phyloP scores from a whole-genome alignment of 1,140 invertebrate species.

The Aphelinus certus region DNA sequence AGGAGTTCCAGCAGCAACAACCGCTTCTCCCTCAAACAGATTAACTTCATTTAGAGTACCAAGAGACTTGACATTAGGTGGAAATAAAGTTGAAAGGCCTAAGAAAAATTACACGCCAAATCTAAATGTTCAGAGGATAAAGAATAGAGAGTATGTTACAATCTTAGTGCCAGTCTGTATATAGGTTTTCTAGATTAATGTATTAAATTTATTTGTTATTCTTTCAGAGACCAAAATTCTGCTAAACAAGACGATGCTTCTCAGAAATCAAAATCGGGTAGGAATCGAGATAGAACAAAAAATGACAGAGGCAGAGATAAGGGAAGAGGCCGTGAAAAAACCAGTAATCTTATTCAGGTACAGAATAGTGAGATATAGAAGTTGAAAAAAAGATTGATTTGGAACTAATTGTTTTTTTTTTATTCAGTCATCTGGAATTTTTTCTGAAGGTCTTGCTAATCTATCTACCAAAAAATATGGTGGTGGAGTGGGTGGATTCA shows the following conservation, averaged over 20 bases:
- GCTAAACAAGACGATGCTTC: conserved; percentile 40
- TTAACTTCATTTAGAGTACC: conserved; percentile 58
- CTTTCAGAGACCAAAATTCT: conserved; percentile 47
- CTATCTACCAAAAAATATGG: conserved; percentile 34
- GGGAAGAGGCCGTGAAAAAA: conserved; percentile 46
- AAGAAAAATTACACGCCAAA: conserved; percentile 60
- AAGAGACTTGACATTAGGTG: conserved; percentile 58
- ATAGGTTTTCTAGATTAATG: neutral
- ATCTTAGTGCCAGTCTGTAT: neutral
- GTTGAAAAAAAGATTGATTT: no score
- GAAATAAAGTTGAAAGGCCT: conserved; percentile 56
- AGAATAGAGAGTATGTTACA: conserved; percentile 57
- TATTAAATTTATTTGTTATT: conserved; percentile 1
- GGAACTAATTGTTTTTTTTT: neutral
- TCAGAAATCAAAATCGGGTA: conserved; percentile 10
- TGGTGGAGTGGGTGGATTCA: conserved; percentile 21
- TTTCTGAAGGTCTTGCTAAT: conserved; percentile 55
- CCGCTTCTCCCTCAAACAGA: conserved; percentile 33
- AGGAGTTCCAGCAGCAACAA: conserved; percentile 32
- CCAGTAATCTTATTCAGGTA: conserved; percentile 56
- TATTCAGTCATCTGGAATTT: conserved; percentile 58
- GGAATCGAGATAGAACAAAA: conserved; percentile 36
- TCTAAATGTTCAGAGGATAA: conserved; percentile 59
- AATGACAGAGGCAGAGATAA: conserved; percentile 38
- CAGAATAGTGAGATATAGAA: no score